Conservation (phyloP, 2,797 vertebrate species). For the Pachyuromys duprasi region DNA sequence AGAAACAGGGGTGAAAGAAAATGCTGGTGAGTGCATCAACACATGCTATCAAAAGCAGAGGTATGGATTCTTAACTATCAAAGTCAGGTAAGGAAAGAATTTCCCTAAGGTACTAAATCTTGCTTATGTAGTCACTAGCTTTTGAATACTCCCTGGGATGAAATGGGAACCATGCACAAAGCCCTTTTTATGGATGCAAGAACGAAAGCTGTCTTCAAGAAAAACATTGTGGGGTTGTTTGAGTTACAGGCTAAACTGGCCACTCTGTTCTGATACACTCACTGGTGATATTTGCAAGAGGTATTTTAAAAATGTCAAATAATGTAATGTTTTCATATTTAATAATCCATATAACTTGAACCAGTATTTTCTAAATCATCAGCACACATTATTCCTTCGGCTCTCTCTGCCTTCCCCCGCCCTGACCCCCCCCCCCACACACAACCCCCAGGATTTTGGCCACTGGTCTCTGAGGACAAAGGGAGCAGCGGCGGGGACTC, state of each 20-base stretch:
- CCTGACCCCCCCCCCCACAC: too few relatives aligned
- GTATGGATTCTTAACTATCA: neutral
- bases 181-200: neutral
- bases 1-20: neutral
- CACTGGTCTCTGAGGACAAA: too few relatives aligned
- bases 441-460: too few relatives aligned
- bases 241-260: neutral
- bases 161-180: neutral
- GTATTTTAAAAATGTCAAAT: neutral
- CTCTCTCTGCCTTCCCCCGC: too few relatives aligned
- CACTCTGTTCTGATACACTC: neutral
- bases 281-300: neutral
- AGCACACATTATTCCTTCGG: too few relatives aligned
- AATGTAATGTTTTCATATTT: neutral
- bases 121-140: neutral
- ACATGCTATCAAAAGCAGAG: neutral
- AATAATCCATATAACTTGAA: neutral
- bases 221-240: accelerated
- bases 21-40: neutral
- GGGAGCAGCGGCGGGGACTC: too few relatives aligned
- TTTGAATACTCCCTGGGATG: neutral
- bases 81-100: neutral
- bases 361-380: conserved; percentile 13
- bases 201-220: accelerated
- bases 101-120: neutral